Conservation (phyloP, 2,888 invertebrate species). For the Subacronicta megacephala region DNA sequence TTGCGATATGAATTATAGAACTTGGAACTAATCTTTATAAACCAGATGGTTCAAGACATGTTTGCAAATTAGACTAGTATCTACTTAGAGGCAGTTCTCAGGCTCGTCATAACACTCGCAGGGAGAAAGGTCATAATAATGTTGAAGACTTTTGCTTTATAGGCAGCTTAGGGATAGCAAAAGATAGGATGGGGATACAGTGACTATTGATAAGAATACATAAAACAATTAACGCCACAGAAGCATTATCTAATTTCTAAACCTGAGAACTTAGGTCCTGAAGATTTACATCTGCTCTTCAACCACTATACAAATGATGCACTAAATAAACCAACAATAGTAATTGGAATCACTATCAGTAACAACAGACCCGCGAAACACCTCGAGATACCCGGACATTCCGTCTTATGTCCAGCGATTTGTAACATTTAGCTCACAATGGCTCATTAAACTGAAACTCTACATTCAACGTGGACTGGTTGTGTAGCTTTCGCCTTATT, state of each 20-base stretch:
- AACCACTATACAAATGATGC: conserved; percentile 2
- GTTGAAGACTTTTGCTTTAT: not conserved
- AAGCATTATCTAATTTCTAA: too few relatives aligned
- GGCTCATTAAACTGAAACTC: conserved; percentile 71
- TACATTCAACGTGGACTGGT: conserved; percentile 52
- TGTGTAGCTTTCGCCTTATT: conserved; percentile 54
- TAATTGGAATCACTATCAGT: conserved; percentile 23
- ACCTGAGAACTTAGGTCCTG: not conserved
- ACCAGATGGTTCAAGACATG: conserved; percentile 34
- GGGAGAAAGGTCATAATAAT: not conserved
- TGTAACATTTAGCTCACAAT: conserved; percentile 67
- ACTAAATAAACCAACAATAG: conserved; percentile 26
- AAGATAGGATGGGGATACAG: too few relatives aligned
- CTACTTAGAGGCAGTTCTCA: conserved; percentile 8
- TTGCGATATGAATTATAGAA: conserved; percentile 12
- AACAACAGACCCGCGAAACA: conserved; percentile 14
- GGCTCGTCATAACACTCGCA: conserved; percentile 5
- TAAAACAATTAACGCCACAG: too few relatives aligned
- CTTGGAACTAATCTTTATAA: conserved; percentile 35
- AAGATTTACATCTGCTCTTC: not conserved
- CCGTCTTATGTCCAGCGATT: conserved; percentile 53
- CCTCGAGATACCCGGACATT: conserved; percentile 43
- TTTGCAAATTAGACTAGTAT: conserved; percentile 34
- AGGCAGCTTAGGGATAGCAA: not conserved
- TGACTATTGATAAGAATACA: too few relatives aligned